Percentiles rank a stretch among this genome's conserved stretches.
Conservation (phyloP, 2,113 vertebrate genomes). For the Perca fluviatilis region DNA sequence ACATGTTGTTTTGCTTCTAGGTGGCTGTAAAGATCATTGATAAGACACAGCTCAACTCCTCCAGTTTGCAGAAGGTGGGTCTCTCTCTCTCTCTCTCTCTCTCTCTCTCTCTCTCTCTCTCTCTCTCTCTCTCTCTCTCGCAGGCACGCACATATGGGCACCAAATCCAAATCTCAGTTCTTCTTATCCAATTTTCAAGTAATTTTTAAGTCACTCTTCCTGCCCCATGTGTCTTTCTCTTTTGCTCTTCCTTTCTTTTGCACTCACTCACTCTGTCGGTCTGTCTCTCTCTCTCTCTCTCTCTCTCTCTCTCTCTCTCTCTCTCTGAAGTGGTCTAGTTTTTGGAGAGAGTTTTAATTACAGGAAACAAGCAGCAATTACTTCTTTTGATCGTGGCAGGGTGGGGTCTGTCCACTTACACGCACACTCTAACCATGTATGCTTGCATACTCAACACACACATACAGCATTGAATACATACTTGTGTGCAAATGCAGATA, state of each 20-base stretch:
- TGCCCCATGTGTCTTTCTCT: slow-evolving; percentile 43
- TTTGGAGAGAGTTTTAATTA: slow-evolving; percentile 81
- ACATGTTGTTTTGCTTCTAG: slow-evolving; percentile 64
- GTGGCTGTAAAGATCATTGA: slow-evolving; percentile 88
- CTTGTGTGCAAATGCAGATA: slow-evolving; percentile 6
- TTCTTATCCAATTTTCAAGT: slow-evolving; percentile 45
- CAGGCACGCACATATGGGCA: neutral
- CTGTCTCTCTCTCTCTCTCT: neutral
- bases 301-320: neutral
- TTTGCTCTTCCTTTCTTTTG: neutral
- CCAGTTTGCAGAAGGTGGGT: slow-evolving; percentile 87
- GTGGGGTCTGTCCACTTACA: slow-evolving; percentile 77
- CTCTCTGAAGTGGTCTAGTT: slow-evolving; percentile 72
- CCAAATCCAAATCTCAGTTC: slow-evolving; percentile 23
- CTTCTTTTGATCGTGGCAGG: slow-evolving; percentile 78
- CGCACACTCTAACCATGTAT: slow-evolving; percentile 45
- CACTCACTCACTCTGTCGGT: neutral
- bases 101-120: neutral
- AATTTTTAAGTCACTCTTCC: slow-evolving; percentile 40
- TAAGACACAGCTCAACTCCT: slow-evolving; percentile 87
- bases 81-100: neutral
- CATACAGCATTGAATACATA: slow-evolving; percentile 9
- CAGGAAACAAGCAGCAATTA: slow-evolving; percentile 83
- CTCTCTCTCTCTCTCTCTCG: neutral
- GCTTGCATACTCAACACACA: slow-evolving; percentile 18